Base-by-base conservation (phyloP, 2,113 vertebrate species). In the Chroicocephalus ridibundus region DNA sequence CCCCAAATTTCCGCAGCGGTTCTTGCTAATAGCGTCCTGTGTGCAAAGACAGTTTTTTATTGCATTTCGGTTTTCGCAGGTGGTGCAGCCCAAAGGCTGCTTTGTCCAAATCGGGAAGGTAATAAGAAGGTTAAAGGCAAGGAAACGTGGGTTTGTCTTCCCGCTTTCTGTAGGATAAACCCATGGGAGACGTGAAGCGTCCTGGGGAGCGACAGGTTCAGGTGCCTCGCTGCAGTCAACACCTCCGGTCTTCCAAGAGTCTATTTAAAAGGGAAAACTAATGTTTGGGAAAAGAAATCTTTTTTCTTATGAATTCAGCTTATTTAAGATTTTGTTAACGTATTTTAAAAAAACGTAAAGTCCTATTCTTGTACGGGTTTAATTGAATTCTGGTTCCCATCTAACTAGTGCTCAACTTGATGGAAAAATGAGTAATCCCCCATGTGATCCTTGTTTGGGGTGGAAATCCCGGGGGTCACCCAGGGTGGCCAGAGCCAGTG, bases 291-390 rank as follows among this genome's bases (percentile, higher is more conserved):
- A 58, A 19, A 81, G 25, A 10, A 4, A 21, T 66, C 38, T 68
- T n/a, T n/a, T 46, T 44, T 78, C 19, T 46, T 36, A 19, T 0
- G 0, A 11, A 4, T 49, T 42, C 32, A 40, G 19, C 10, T 62
- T 46, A 3, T 25, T 15, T 20, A 55, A 49, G 13, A 16, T 20
- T 62, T 64, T 32, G 9, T 69, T 55, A 13, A 22, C 0, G 0
- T 3, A 8, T 15, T 3, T 16, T 4, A 34, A 52, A 55, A 44
- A 22, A 15, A 2, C 1, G 5, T 13, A 3, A 88, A 69, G 27
- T 29, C 9, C 13, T 47, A 0, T 18, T 89, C 86, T 74, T 13
- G 1, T 14, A 1, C 2, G 0, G 1, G 7, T 26, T 31, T 34
- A 38, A 66, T 1, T 8, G 55, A 71, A 42, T 90, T 47, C 44